phyloP scores from a whole-genome alignment of 2,888 invertebrate species.

The Marasmarcha lunaedactyla region DNA sequence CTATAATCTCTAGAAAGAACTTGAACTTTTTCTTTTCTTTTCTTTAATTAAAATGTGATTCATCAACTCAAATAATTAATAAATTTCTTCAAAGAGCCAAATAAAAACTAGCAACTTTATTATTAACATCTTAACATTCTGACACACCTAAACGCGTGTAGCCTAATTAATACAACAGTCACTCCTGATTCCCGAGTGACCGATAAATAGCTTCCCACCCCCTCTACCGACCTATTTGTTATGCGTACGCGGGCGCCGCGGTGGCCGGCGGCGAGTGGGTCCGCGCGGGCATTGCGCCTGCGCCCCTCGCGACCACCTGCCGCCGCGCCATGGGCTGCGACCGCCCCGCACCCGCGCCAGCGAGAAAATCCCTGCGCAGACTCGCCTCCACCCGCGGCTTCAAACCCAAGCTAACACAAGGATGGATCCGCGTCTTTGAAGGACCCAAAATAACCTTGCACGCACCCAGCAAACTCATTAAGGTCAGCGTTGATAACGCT shows the following conservation, averaged over 20 bases:
- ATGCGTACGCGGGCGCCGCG: slow-evolving; percentile 47
- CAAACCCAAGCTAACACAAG: slow-evolving; percentile 46
- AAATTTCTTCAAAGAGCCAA: too few relatives aligned
- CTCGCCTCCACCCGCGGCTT: slow-evolving; percentile 65
- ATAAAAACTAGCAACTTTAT: too few relatives aligned
- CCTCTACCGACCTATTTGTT: slow-evolving; percentile 65
- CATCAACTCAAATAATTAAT: too few relatives aligned
- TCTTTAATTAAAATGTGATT: too few relatives aligned
- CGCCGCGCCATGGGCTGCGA: slow-evolving; percentile 60
- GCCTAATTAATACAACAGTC: slow-evolving; percentile 27
- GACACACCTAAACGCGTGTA: too few relatives aligned
- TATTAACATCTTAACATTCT: too few relatives aligned
- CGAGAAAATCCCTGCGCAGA: slow-evolving; percentile 55
- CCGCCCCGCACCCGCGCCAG: slow-evolving; percentile 59
- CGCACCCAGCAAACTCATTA: slow-evolving; percentile 66
- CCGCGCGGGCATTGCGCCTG: slow-evolving; percentile 41
- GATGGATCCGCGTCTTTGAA: slow-evolving; percentile 74
- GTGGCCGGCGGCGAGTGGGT: slow-evolving; percentile 23
- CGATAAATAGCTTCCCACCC: slow-evolving; percentile 66
- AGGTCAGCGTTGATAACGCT: slow-evolving; percentile 68
- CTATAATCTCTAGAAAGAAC: too few relatives aligned
- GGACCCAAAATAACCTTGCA: slow-evolving; percentile 61
- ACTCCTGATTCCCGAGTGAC: slow-evolving; percentile 50
- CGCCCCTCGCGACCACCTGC: slow-evolving; percentile 47
- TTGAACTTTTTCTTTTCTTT: too few relatives aligned